Conservation (phyloP, 2,797 vertebrate species). For the Urocyon cinereoargenteus region DNA sequence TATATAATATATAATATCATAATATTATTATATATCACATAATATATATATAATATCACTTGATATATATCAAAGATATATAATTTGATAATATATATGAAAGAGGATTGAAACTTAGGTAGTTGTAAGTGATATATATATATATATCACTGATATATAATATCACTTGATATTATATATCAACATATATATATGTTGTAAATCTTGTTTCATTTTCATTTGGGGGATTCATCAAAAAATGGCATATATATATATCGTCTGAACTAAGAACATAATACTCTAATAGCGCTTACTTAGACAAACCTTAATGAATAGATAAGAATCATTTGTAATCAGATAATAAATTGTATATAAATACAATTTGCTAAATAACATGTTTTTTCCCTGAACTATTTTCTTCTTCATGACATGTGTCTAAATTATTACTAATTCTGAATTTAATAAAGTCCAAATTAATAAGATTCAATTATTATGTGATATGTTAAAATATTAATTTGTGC, state of each 20-base stretch:
- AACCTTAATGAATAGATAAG: background rate
- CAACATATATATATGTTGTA: too few species aligned
- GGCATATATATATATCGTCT: background rate
- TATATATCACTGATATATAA: too few species aligned
- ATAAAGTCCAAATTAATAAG: background rate
- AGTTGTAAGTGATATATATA: too few species aligned
- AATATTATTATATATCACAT: too few species aligned
- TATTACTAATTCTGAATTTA: background rate
- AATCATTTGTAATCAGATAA: background rate
- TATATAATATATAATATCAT: too few species aligned
- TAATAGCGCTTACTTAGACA: background rate
- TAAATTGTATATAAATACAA: background rate
- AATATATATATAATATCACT: too few species aligned
- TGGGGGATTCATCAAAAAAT: too few species aligned
- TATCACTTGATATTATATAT: too few species aligned
- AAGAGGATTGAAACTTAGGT: too few species aligned
- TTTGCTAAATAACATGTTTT: background rate
- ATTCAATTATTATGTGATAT: background rate
- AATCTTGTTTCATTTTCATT: too few species aligned
- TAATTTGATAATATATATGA: too few species aligned
- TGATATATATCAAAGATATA: too few species aligned
- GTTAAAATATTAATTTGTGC: background rate
- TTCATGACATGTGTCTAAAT: background rate
- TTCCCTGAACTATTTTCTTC: background rate
- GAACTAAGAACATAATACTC: background rate